These are phyloP conservation scores for Etheostoma spectabile DNA, from an alignment of 2,113 vertebrate genomes.

Conservation along the genomic window DNA sequence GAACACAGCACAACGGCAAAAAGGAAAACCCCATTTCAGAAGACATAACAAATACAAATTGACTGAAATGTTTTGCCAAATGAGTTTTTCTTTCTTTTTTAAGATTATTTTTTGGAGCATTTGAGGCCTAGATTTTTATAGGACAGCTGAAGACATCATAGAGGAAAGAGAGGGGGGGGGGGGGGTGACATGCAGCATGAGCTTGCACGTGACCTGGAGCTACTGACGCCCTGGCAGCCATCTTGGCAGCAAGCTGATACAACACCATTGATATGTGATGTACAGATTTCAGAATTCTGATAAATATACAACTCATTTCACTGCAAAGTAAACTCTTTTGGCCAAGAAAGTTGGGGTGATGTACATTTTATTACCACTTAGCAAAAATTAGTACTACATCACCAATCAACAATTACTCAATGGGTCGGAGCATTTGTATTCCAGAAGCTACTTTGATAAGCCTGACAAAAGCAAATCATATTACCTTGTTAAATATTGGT, in stretches of 20 bases:
- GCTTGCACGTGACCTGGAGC: conserved; percentile 21
- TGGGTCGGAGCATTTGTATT: background rate
- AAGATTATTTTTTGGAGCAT: background rate
- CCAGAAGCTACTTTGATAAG: background rate
- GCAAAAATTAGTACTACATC: background rate
- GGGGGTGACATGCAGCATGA: too few species aligned
- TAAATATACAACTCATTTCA: background rate
- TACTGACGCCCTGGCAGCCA: conserved; percentile 28
- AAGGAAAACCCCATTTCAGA: too few species aligned
- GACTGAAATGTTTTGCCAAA: too few species aligned
- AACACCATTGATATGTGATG: conserved; percentile 17
- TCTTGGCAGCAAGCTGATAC: conserved; percentile 7
- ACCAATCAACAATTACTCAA: conserved; percentile 15
- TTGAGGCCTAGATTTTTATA: too few species aligned
- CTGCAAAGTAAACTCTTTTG: conserved; percentile 13
- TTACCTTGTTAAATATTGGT: too few species aligned
- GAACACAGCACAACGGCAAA: too few species aligned
- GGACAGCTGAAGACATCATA: too few species aligned
- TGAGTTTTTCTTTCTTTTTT: too few species aligned
- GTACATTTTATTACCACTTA: background rate
- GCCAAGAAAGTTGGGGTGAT: background rate
- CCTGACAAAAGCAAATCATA: background rate
- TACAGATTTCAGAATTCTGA: background rate
- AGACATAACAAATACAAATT: too few species aligned
- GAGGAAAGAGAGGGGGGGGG: too few species aligned